phyloP scores from a whole-genome alignment of 2,113 vertebrate genomes.

The Prionailurus bengalensis region DNA sequence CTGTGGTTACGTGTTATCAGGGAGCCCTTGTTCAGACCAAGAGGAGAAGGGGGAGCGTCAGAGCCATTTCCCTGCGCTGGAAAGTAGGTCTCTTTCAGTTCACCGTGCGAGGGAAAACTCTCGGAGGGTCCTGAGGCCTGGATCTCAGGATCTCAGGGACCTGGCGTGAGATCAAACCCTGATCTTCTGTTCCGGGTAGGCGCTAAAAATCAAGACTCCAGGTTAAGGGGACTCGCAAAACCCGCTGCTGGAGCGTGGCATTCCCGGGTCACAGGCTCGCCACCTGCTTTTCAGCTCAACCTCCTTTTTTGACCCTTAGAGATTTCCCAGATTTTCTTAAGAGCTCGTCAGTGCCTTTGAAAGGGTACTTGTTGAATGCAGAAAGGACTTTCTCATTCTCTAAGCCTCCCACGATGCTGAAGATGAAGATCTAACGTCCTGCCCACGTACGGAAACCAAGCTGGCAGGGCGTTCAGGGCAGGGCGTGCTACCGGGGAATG shows the following conservation, averaged over 20 bases:
- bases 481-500: fast-evolving
- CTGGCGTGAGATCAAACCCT: neutral
- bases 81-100: neutral
- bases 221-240: neutral
- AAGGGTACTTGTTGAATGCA: neutral
- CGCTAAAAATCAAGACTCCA: neutral
- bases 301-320: neutral
- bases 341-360: neutral
- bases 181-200: neutral
- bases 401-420: neutral
- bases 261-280: fast-evolving
- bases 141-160: neutral
- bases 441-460: no score
- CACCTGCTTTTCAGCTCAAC: fast-evolving
- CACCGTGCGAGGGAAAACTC: neutral
- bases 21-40: neutral
- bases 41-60: neutral
- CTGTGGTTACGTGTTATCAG: neutral
- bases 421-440: neutral
- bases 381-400: neutral
- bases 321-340: neutral
- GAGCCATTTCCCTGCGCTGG: neutral
- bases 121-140: neutral
- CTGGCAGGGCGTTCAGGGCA: neutral
- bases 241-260: fast-evolving